Conservation (phyloP, 2,888 invertebrate species). For the Protodeltote pygarga region DNA sequence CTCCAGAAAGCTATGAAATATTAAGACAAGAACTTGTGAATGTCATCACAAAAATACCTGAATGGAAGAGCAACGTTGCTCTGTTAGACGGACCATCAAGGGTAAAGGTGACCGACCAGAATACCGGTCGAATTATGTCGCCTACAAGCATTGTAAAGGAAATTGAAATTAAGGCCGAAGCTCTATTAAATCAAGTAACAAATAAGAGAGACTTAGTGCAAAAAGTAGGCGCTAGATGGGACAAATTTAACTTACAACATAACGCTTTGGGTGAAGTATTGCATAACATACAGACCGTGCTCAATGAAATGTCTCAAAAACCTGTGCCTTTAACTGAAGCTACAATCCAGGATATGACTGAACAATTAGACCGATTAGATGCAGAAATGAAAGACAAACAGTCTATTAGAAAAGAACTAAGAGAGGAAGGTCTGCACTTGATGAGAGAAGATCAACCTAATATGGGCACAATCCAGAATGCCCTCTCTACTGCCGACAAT, state of each 20-base stretch:
- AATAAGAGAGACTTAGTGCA: constrained; percentile 90
- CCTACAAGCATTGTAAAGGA: constrained; percentile 91
- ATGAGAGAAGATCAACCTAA: constrained; percentile 94
- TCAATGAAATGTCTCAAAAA: constrained; percentile 86
- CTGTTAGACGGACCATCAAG: constrained; percentile 89
- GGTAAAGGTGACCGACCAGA: constrained; percentile 90
- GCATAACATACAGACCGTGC: constrained; percentile 84
- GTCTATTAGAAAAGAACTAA: constrained; percentile 90
- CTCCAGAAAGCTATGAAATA: constrained; percentile 90
- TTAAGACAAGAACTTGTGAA: constrained; percentile 90
- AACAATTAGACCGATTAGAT: constrained; percentile 85
- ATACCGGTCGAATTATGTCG: constrained; percentile 90
- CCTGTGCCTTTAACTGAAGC: constrained; percentile 80
- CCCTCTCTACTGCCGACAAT: constrained; percentile 91
- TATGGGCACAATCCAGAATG: constrained; percentile 93
- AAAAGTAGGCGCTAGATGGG: constrained; percentile 91
- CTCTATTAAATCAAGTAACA: constrained; percentile 89
- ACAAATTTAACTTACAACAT: constrained; percentile 92
- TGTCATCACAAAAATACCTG: constrained; percentile 89
- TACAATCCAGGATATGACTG: constrained; percentile 81
- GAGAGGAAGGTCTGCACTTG: constrained; percentile 92
- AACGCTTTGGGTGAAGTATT: constrained; percentile 90
- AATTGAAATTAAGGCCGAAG: constrained; percentile 90
- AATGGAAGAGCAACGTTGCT: constrained; percentile 90
- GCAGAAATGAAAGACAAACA: constrained; percentile 87